These are phyloP conservation scores for Ictalurus furcatus DNA, from an alignment of 2,113 vertebrate species.

Conservation along the genomic window DNA sequence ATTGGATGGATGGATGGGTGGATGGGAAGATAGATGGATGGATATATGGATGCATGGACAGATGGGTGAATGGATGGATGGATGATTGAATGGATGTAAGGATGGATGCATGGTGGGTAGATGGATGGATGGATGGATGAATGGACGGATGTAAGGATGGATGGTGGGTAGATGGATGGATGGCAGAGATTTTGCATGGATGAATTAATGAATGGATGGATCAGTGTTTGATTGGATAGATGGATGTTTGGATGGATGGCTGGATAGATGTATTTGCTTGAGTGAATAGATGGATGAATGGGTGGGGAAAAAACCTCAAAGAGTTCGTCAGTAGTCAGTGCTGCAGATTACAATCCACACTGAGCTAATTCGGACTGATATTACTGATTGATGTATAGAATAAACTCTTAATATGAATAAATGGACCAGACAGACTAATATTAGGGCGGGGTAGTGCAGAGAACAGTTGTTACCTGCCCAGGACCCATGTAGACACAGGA, in stretches of 20 bases:
- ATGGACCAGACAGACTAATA: not conserved
- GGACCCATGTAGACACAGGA: conserved; percentile 86
- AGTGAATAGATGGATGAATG: not conserved
- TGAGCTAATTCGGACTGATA: too few species aligned
- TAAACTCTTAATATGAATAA: not conserved
- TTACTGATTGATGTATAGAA: not conserved
- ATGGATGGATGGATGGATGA: not conserved
- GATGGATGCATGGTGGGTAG: not conserved
- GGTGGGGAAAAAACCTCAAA: too few species aligned
- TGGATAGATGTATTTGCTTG: not conserved
- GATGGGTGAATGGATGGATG: not conserved
- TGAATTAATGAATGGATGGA: too few species aligned
- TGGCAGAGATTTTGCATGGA: not conserved
- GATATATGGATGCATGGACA: not conserved
- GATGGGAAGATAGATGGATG: not conserved
- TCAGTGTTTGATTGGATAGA: not conserved
- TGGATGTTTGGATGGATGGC: not conserved
- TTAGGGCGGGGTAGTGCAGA: too few species aligned
- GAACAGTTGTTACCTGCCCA: conserved; percentile 78
- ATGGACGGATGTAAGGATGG: not conserved
- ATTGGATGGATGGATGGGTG: not conserved
- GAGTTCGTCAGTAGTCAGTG: too few species aligned
- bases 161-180: not conserved
- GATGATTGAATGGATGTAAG: not conserved
- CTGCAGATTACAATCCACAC: too few species aligned